phyloP scores from a whole-genome alignment of 2,113 vertebrate species.

The Heteronetta atricapilla region DNA sequence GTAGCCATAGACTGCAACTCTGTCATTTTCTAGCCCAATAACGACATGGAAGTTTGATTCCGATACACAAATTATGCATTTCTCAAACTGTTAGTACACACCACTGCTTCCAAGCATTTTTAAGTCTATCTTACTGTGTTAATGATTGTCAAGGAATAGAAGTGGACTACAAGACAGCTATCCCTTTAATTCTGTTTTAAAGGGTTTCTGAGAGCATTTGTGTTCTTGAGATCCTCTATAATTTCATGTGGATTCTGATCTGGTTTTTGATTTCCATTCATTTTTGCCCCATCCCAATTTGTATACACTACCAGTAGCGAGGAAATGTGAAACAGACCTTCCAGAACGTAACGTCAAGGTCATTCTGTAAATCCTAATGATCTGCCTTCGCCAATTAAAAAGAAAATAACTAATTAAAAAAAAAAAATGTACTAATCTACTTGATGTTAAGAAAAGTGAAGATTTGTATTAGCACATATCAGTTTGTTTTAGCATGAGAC shows the following conservation, averaged over 20 bases:
- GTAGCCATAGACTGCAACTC: background rate
- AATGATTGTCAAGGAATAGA: background rate
- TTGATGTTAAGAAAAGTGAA: background rate
- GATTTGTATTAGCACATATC: background rate
- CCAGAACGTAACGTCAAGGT: background rate
- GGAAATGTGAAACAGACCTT: background rate
- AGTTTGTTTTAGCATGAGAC: background rate
- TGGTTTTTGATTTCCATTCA: background rate
- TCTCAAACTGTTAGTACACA: background rate
- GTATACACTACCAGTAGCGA: background rate
- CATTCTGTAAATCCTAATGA: background rate
- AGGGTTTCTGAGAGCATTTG: background rate
- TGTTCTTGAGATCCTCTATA: background rate
- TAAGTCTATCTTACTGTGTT: background rate
- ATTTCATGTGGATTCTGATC: background rate
- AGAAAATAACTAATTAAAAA: too few relatives aligned
- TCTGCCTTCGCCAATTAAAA: background rate
- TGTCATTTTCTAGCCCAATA: background rate
- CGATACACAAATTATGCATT: background rate
- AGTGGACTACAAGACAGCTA: background rate
- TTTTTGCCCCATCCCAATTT: rapidly evolving
- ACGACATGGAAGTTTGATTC: background rate
- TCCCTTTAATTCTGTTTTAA: background rate
- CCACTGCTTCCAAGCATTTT: background rate
- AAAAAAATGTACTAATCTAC: background rate